These are phyloP conservation scores for Megaptera novaeangliae DNA, from an alignment of 2,113 vertebrate genomes.

Conservation along the genomic window DNA sequence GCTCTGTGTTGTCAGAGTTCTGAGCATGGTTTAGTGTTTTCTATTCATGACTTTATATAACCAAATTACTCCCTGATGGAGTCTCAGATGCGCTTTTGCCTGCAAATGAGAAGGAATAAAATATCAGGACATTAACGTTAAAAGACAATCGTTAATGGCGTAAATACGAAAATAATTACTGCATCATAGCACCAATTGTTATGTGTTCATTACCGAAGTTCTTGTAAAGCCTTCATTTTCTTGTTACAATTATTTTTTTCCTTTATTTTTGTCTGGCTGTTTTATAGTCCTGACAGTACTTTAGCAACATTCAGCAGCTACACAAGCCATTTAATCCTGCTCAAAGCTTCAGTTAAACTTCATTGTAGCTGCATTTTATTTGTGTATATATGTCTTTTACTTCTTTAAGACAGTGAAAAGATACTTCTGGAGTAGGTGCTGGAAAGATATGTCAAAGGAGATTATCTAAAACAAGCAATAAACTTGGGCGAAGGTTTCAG, in stretches of 20 bases:
- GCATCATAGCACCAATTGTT: constrained; percentile 82
- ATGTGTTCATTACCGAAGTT: constrained; percentile 82
- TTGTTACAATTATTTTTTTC: constrained; percentile 80
- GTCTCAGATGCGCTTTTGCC: constrained; percentile 84
- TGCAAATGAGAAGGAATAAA: constrained; percentile 78
- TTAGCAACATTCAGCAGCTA: constrained; percentile 78
- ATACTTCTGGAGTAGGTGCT: constrained; percentile 26
- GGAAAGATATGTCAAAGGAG: constrained; percentile 15
- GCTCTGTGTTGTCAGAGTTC: constrained; percentile 79
- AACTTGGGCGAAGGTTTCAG: constrained; percentile 30
- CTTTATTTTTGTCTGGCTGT: constrained; percentile 80
- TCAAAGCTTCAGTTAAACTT: constrained; percentile 82
- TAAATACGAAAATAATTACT: constrained; percentile 85
- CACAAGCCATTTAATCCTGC: constrained; percentile 81
- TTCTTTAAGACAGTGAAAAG: constrained; percentile 64
- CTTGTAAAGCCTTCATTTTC: constrained; percentile 81
- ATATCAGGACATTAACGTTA: constrained; percentile 81
- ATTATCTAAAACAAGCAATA: constrained; percentile 47
- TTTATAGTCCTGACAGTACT: constrained; percentile 78
- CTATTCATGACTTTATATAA: constrained; percentile 76
- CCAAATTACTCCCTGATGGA: constrained; percentile 75
- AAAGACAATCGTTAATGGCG: constrained; percentile 78
- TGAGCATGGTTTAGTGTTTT: constrained; percentile 79
- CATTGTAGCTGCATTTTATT: constrained; percentile 73
- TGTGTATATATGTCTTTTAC: constrained; percentile 56